phyloP scores from a whole-genome alignment of 1,140 invertebrate genomes.

The Penaeus chinensis region DNA sequence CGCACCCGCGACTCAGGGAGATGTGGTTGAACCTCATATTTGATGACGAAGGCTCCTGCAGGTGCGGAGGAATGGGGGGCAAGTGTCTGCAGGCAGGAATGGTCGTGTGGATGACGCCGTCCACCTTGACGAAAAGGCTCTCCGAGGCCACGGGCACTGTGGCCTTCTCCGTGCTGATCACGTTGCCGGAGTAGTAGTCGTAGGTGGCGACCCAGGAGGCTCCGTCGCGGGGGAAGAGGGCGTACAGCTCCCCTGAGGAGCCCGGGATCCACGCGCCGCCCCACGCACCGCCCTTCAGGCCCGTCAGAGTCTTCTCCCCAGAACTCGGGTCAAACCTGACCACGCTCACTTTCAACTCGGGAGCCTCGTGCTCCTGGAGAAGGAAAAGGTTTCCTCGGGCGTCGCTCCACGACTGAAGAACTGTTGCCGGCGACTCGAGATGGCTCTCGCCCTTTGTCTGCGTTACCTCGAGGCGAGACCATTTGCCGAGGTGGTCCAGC shows the following conservation, averaged over 20 bases:
- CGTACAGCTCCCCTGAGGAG: constrained; percentile 2
- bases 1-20: no score
- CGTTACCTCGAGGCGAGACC: constrained; percentile 15
- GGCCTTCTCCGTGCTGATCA: not conserved
- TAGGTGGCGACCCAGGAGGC: constrained; percentile 6
- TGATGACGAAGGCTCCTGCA: not conserved
- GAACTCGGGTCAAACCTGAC: constrained; percentile 25
- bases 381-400: constrained; percentile 18
- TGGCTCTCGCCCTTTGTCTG: not conserved
- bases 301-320: not conserved
- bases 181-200: constrained; percentile 26
- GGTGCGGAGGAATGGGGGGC: not conserved
- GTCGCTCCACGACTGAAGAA: constrained; percentile 12
- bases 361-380: not conserved
- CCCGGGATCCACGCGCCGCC: constrained; percentile 7
- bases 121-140: constrained; percentile 22
- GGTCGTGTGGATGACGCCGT: constrained; percentile 17
- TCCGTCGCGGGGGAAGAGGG: not conserved
- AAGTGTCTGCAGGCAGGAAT: constrained; percentile 15
- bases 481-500: constrained; percentile 16
- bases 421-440: not conserved
- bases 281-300: not conserved
- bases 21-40: no score
- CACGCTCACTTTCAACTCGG: not conserved
- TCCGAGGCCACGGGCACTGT: not conserved